Evolutionary conservation across 2,113 vertebrate species (phyloP), one percentile per base, ranked within the genome.

Genomic region (Charadrius vociferus): DNA sequence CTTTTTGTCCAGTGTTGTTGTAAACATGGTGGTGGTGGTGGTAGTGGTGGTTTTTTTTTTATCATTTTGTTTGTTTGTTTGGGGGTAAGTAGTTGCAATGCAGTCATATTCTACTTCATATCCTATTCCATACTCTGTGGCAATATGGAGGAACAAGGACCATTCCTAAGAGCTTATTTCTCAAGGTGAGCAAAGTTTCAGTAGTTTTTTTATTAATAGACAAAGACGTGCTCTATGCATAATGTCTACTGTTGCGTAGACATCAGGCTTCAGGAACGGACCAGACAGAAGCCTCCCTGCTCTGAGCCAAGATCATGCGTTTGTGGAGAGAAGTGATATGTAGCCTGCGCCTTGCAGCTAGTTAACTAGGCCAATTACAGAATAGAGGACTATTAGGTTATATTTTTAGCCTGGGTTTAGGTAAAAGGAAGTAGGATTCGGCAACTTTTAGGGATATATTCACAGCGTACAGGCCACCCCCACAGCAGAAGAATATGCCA

Each of bases 181-280:
- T 97, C 97, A 98, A 98, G 98, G 98, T 98, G 98, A 98, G 98
- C 98, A 97, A 97, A 39, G n/a, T 98, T 98, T 98, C 93, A 86
- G 91, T 95, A 97, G 98, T 96, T 96, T 95, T 96, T 90, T 95
- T 93, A 63, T 96, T 88, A 87, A 91, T 81, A 81, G 88, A 39
- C 12, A 7, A 43, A 53, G 63, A 74, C 0, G 0, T 95, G 78
- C 78, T 94, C 61, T 95, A 62, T 84, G 92, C 95, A 26, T 72
- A 61, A 10, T 58, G 85, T 90, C 95, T 91, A 37, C 92, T 5
- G 2, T 29, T 93, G 71, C 2, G 9, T 96, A 93, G 96, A 71
- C 81, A 6, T 89, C 61, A 59, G 2, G 0, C 81, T 56, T 84
- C 84, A 81, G 85, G 96, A 95, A 85, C 23, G n/a, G 88, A 95